A percentile compares a stretch with the other conserved stretches of the same genome.
Conservation (phyloP, 2,888 invertebrate species). For the Galerucella nymphaeae region DNA sequence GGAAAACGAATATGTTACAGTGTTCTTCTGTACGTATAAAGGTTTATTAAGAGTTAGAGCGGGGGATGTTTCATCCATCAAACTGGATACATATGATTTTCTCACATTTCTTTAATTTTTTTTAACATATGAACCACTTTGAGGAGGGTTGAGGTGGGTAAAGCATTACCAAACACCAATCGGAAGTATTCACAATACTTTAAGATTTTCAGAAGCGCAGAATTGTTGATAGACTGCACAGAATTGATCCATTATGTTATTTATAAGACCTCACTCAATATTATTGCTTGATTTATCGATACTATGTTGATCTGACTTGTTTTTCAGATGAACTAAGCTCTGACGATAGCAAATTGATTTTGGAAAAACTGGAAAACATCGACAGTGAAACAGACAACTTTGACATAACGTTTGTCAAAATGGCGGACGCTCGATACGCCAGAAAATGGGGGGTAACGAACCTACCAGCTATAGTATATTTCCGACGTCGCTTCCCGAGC, state of each 20-base stretch:
- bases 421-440: slow-evolving; percentile 91
- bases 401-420: slow-evolving; percentile 94
- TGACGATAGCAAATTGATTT: slow-evolving; percentile 82
- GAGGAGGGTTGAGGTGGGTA: too few relatives aligned
- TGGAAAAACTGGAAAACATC: slow-evolving; percentile 90
- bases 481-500: slow-evolving; percentile 90
- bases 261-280: too few relatives aligned
- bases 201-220: too few relatives aligned
- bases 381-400: slow-evolving; percentile 95
- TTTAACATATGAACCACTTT: too few relatives aligned
- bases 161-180: too few relatives aligned
- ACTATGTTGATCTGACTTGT: neutral
- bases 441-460: slow-evolving; percentile 94
- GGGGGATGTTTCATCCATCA: too few relatives aligned
- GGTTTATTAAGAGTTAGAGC: neutral
- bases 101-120: neutral
- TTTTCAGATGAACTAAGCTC: slow-evolving; percentile 83
- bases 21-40: slow-evolving; percentile 92
- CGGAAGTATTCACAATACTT: too few relatives aligned
- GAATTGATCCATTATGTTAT: too few relatives aligned
- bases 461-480: slow-evolving; percentile 91
- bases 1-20: slow-evolving; percentile 94
- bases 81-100: neutral
- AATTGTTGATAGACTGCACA: too few relatives aligned
- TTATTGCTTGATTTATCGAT: too few relatives aligned